phyloP scores from a whole-genome alignment of 2,113 vertebrate genomes.

The Mus spicilegus region DNA sequence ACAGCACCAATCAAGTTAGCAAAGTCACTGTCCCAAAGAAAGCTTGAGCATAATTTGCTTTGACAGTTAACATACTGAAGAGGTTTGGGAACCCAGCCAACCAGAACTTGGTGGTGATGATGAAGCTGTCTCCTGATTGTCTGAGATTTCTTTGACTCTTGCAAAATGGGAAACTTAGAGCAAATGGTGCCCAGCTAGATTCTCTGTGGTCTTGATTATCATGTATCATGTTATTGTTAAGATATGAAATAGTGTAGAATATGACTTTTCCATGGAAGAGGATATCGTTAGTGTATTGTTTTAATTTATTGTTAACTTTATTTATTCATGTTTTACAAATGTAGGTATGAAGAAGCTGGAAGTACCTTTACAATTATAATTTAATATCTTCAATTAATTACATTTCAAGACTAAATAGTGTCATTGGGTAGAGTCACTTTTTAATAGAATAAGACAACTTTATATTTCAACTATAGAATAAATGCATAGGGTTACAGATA shows the following conservation, averaged over 20 bases:
- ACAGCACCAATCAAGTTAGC: constrained; percentile 71
- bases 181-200: not conserved
- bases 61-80: constrained; percentile 73
- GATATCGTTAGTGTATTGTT: not conserved
- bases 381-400: constrained; percentile 2
- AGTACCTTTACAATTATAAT: not conserved
- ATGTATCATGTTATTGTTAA: not conserved
- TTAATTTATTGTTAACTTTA: not conserved
- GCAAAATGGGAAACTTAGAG: not conserved
- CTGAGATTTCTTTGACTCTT: constrained; percentile 31
- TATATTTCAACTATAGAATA: not conserved
- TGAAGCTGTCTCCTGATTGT: constrained; percentile 53
- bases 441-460: not conserved
- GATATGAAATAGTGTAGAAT: not conserved
- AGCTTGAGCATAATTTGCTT: constrained; percentile 74
- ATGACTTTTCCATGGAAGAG: not conserved
- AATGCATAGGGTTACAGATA: not conserved
- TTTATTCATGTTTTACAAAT: not conserved
- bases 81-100: constrained; percentile 77
- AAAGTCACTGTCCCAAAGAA: constrained; percentile 74
- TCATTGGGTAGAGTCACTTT: constrained; percentile 27
- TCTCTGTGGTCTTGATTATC: not conserved
- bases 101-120: constrained; percentile 64
- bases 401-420: not conserved
- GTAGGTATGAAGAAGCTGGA: not conserved